A percentile compares a stretch with the other conserved stretches of the same genome.
These are phyloP conservation scores for Mormyrus hasselquistii DNA, from an alignment of 2,797 vertebrate species.

Conservation along the genomic window DNA sequence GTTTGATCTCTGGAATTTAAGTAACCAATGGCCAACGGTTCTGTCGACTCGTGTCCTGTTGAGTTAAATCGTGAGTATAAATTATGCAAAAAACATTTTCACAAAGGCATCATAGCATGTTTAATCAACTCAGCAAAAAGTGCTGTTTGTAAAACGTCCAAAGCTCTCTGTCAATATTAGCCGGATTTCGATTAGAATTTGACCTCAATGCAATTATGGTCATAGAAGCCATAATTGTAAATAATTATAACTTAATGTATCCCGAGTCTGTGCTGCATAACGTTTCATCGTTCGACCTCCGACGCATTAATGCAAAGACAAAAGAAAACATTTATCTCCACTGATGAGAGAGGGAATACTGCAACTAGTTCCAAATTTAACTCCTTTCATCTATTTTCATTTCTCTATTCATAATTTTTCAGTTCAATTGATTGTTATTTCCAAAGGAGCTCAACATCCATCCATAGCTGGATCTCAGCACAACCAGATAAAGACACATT, in stretches of 20 bases:
- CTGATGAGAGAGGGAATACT: not conserved
- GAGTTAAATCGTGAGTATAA: not conserved
- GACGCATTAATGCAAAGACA: conserved; percentile 11
- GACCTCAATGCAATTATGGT: conserved; percentile 11
- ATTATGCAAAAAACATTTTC: not conserved
- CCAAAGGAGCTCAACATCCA: not conserved
- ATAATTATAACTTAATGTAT: conserved; percentile 24
- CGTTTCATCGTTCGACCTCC: conserved; percentile 2
- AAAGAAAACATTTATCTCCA: conserved; percentile 10
- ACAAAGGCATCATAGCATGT: not conserved
- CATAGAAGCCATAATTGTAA: conserved; percentile 8
- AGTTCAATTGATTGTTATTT: not conserved
- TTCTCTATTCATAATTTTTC: not conserved
- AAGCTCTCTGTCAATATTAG: conserved; percentile 10
- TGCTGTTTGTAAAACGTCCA: not conserved
- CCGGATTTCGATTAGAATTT: conserved; percentile 20
- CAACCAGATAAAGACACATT: not conserved
- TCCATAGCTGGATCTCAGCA: not conserved
- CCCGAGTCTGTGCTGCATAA: not conserved
- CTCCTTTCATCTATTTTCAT: not conserved
- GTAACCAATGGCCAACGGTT: not conserved
- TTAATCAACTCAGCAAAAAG: not conserved
- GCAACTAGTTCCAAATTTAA: not conserved
- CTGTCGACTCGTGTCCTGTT: not conserved
- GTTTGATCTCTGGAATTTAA: not conserved